Conservation (phyloP, 2,113 vertebrate species). For the Solenodon paradoxus region DNA sequence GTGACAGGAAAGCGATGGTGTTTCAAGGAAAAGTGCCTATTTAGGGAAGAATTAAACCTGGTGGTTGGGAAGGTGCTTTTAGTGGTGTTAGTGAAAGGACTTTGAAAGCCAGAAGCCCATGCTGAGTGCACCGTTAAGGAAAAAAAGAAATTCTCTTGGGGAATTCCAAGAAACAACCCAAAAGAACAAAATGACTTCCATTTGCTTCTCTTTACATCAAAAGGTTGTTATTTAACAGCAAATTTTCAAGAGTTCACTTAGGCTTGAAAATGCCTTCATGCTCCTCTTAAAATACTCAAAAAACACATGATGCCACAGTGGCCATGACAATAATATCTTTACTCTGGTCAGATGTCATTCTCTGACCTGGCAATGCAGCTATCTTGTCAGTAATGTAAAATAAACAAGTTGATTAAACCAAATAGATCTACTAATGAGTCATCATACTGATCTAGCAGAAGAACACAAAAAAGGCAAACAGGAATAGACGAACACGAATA, state of each 20-base stretch:
- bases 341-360: not conserved
- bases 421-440: conserved; percentile 29
- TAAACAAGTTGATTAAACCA: conserved; percentile 40
- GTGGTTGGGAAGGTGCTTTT: not conserved
- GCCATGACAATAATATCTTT: not conserved
- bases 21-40: conserved; percentile 50
- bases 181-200: conserved; percentile 28
- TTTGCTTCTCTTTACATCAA: not conserved
- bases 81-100: not conserved
- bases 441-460: not conserved
- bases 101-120: not conserved
- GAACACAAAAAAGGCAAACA: conserved; percentile 21
- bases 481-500: not conserved
- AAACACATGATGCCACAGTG: not conserved
- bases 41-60: conserved; percentile 59
- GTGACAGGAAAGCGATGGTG: conserved; percentile 64
- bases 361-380: not conserved
- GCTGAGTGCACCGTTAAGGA: not conserved
- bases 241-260: conserved; percentile 27
- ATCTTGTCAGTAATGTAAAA: conserved; percentile 40
- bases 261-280: conserved; percentile 33
- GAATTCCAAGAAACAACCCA: not conserved
- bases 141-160: not conserved
- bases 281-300: not conserved
- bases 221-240: conserved; percentile 12